phyloP scores from a whole-genome alignment of 2,888 invertebrate genomes.

The Habrosyne pyritoides region DNA sequence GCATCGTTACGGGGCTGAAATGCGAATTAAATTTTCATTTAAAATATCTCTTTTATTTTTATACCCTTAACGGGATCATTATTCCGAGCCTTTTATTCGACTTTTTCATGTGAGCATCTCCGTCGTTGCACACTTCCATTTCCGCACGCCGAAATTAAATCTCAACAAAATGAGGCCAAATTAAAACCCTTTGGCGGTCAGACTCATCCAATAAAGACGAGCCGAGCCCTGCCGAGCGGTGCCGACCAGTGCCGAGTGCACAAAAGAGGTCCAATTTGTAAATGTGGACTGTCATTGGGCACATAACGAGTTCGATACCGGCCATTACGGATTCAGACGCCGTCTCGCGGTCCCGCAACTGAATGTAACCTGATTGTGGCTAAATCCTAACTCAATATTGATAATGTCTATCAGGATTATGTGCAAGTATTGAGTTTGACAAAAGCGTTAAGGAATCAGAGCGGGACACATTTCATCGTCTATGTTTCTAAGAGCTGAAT shows the following conservation, averaged over 20 bases:
- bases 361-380: constrained; percentile 30
- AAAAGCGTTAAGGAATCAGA: no score
- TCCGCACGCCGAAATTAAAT: neutral
- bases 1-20: no score
- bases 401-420: constrained; percentile 33
- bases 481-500: no score
- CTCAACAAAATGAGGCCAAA: neutral
- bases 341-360: constrained; percentile 9
- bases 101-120: neutral
- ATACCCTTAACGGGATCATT: no score
- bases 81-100: neutral
- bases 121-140: neutral
- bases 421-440: no score
- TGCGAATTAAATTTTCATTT: no score
- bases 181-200: neutral
- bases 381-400: constrained; percentile 25
- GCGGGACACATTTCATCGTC: no score
- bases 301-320: constrained; percentile 19
- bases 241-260: constrained; percentile 24
- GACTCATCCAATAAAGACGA: constrained; percentile 26
- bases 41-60: no score
- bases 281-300: constrained; percentile 9
- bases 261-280: constrained; percentile 28
- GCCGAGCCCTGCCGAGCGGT: constrained; percentile 14
- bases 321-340: constrained; percentile 30